A percentile compares a stretch with the other conserved stretches of the same genome.
Evolutionary conservation across 2,797 vertebrate species (phyloP).

Genomic region (Garrulus glandarius): DNA sequence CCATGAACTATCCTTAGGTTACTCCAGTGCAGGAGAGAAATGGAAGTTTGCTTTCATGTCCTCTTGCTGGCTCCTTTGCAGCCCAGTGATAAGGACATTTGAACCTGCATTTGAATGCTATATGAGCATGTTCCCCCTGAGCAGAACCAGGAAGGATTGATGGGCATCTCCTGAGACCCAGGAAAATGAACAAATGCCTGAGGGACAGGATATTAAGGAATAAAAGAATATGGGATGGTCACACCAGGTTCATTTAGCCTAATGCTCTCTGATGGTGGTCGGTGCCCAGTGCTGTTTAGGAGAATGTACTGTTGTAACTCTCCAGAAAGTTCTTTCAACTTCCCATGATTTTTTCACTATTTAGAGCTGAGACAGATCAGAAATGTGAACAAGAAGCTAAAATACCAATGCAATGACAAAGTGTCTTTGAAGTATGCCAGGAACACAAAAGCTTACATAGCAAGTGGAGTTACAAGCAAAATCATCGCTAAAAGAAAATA

Average conservation of each 20-base stretch:
- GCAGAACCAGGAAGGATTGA: background rate
- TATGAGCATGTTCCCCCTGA: background rate
- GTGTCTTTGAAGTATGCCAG: background rate
- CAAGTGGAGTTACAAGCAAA: background rate
- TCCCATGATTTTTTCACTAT: background rate
- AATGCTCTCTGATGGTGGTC: background rate
- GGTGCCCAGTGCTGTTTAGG: background rate
- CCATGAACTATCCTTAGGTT: background rate
- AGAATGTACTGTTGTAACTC: accelerated
- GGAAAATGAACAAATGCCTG: background rate
- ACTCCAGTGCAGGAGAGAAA: background rate
- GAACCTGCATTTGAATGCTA: background rate
- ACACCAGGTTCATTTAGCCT: background rate
- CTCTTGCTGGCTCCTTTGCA: background rate
- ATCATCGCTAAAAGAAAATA: background rate
- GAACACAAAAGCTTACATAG: background rate
- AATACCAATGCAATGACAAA: background rate
- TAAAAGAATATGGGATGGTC: background rate
- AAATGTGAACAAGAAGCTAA: background rate
- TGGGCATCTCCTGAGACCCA: background rate
- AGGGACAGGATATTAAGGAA: background rate
- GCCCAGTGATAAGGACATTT: background rate
- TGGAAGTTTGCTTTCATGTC: background rate
- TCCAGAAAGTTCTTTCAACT: background rate
- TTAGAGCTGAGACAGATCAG: background rate